phyloP scores from a whole-genome alignment of 1,140 invertebrate species.

The Diorhabda carinulata region DNA sequence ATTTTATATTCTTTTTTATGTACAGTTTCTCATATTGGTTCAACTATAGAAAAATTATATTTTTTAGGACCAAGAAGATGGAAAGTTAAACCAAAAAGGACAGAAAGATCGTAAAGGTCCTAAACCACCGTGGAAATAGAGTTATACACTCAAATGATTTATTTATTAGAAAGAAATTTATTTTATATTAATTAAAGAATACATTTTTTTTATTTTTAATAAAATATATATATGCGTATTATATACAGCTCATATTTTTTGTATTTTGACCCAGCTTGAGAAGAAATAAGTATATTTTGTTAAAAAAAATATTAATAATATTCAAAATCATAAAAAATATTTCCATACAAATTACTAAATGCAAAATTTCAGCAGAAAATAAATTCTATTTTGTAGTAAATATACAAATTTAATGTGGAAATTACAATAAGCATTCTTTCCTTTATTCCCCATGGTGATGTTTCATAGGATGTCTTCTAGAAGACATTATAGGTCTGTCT shows the following conservation, averaged over 20 bases:
- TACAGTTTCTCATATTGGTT: no score
- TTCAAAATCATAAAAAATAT: no score
- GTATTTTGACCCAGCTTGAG: no score
- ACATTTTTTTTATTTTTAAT: background rate
- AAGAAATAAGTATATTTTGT: no score
- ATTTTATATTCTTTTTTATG: no score
- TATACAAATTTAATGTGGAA: no score
- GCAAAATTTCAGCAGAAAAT: no score
- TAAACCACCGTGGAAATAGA: conserved; percentile 32
- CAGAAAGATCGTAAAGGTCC: conserved; percentile 11
- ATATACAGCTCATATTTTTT: background rate
- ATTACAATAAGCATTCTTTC: background rate
- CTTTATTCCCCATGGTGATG: conserved; percentile 32
- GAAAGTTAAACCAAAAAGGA: conserved; percentile 9
- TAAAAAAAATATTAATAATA: no score
- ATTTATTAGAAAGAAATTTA: background rate
- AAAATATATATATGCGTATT: background rate
- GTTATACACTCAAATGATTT: background rate
- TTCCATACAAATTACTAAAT: no score
- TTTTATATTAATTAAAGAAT: background rate
- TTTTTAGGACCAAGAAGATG: conserved; percentile 16
- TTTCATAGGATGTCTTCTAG: conserved; percentile 44
- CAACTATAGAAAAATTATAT: background rate
- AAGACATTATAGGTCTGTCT: conserved; percentile 27
- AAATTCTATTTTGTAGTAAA: no score